These are phyloP conservation scores for Merops nubicus DNA, from an alignment of 2,113 vertebrate genomes.

Conservation along the genomic window DNA sequence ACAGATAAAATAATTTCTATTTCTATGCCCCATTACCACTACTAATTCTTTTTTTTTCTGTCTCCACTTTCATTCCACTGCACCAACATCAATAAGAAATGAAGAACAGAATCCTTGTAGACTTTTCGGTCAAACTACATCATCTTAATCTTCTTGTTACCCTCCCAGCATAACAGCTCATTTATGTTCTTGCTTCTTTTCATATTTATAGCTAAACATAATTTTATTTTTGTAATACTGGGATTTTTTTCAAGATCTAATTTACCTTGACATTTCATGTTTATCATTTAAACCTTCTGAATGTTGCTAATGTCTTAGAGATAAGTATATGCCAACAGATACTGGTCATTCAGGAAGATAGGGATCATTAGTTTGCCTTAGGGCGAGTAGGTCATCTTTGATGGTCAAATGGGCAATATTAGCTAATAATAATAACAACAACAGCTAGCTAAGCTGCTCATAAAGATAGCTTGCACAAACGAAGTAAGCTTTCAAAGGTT, in stretches of 20 bases:
- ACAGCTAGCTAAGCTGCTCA: background rate
- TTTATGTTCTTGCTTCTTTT: background rate
- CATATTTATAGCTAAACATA: background rate
- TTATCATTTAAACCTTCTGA: background rate
- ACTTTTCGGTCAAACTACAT: background rate
- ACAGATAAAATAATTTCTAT: background rate
- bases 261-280: background rate
- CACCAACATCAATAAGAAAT: background rate
- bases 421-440: background rate
- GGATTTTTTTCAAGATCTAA: background rate
- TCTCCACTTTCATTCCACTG: background rate
- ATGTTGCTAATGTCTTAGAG: background rate
- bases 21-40: background rate
- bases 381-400: background rate
- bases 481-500: background rate
- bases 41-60: background rate
- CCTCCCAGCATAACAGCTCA: background rate
- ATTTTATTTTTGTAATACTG: background rate
- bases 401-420: background rate
- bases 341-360: background rate
- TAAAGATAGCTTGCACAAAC: background rate
- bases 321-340: background rate
- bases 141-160: background rate
- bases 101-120: background rate
- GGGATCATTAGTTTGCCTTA: background rate